Evolutionary conservation across 2,888 invertebrate species (phyloP), one percentile per base, ranked within the genome.

Genomic region (Rotaria magnacalcarata): DNA sequence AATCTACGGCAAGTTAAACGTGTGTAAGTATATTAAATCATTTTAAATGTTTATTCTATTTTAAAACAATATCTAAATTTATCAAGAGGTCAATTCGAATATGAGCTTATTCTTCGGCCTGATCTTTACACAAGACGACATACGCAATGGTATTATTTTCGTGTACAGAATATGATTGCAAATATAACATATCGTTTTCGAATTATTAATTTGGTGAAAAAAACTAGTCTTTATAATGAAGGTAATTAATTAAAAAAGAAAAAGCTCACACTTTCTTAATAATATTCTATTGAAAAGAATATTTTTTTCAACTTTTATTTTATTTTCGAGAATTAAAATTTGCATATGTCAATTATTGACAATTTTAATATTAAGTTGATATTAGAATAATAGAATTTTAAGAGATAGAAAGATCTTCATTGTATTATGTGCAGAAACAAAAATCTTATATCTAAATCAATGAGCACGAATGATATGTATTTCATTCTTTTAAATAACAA

Each of bases 131-230:
- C 92, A 19, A 89, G 90, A 87, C 90, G 95, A 88, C 96, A 96
- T 90, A 95, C 95, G 92, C 96, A 96, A 91, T 97, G 97, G 97
- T 97, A 95, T 91, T 97, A 97, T 91, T 97, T 97, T 92, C 93
- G 94, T 88, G 94, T 97, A 43, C 93, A 94, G 34, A 96, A 96
- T 90, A 96, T 95, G 75, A 94, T 93, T 89, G 94, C 94, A 88
- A 94, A 94, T 90, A 93, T 93, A 89, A 93, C 94, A 88, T 97
- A 97, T 92, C 94, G 96, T 94, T 91, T 91, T 88, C 90, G 90
- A 86, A 91, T 91, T 75, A 90, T 90, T 87, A 91, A 91, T 88
- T 89, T 91, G 85, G 90, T 90, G 89, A 91, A 91, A 89, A 91
- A 95, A 85, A 96, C 95, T 90, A 96, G 96, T 91, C 93, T 97